These are phyloP conservation scores for Magallana ariakensis DNA, from an alignment of 1,140 invertebrate genomes.

Conservation along the genomic window DNA sequence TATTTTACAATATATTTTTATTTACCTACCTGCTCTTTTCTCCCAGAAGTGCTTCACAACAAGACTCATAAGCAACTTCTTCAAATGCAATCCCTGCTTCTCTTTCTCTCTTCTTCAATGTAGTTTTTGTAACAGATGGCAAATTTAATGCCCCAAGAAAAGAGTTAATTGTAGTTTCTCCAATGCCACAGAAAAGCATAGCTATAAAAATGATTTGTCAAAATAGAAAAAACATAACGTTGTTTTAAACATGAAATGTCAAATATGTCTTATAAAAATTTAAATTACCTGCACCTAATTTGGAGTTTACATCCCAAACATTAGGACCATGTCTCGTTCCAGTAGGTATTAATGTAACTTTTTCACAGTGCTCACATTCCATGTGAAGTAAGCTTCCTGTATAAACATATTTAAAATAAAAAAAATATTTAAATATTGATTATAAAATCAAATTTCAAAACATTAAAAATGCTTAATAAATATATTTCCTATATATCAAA, in stretches of 20 bases:
- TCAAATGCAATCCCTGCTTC: background rate
- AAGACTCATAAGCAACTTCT: background rate
- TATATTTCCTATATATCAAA: too few relatives aligned
- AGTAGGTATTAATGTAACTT: background rate
- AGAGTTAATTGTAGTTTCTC: background rate
- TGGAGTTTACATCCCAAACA: background rate
- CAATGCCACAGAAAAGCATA: background rate
- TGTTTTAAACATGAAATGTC: too few relatives aligned
- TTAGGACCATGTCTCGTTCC: background rate
- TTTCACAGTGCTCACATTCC: background rate
- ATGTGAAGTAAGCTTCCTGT: constrained; percentile 4
- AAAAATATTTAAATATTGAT: too few relatives aligned
- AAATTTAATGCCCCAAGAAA: background rate
- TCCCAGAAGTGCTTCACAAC: background rate
- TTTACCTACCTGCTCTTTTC: background rate
- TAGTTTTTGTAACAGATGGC: background rate
- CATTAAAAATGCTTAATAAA: too few relatives aligned
- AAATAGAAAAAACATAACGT: too few relatives aligned
- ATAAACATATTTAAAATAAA: background rate
- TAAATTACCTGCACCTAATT: background rate
- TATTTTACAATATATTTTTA: background rate
- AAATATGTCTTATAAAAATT: background rate
- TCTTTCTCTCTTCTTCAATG: background rate
- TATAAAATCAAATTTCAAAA: too few relatives aligned
- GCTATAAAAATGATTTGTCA: background rate